Evolutionary conservation across 1,140 invertebrate species (phyloP).

Genomic region (Pseudomyrmex gracilis): DNA sequence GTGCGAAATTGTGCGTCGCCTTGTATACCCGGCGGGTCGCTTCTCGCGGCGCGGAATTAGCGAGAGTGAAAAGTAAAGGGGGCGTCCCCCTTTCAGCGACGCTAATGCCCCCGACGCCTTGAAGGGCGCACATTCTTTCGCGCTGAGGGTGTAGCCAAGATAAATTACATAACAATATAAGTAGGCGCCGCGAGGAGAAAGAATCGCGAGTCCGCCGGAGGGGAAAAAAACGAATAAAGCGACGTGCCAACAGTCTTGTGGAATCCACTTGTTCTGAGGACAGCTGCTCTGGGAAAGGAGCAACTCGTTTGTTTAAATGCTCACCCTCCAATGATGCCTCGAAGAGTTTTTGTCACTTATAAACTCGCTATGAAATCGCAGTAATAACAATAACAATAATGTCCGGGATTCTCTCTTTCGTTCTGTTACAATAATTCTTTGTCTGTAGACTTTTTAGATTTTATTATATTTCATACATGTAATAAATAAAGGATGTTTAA

Average conservation of each 20-base stretch:
- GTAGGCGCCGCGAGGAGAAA: constrained; percentile 75
- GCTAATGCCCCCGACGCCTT: constrained; percentile 76
- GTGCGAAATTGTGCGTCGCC: constrained; percentile 45
- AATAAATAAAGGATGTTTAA: background rate
- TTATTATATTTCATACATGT: background rate
- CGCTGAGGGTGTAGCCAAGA: constrained; percentile 77
- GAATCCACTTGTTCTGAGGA: constrained; percentile 59
- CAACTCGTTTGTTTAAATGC: constrained; percentile 61
- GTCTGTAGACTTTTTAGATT: background rate
- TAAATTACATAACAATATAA: constrained; percentile 85
- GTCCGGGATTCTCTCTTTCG: background rate
- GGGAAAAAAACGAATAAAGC: constrained; percentile 68
- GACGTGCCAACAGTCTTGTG: constrained; percentile 62
- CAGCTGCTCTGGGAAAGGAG: constrained; percentile 50
- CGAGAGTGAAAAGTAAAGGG: constrained; percentile 84
- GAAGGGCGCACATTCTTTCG: constrained; percentile 74
- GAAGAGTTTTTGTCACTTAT: background rate
- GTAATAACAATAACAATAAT: background rate
- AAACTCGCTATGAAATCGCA: constrained; percentile 1
- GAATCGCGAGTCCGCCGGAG: constrained; percentile 60
- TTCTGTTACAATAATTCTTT: background rate
- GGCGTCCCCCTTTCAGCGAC: constrained; percentile 65
- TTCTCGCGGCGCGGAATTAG: constrained; percentile 79
- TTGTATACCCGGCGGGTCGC: constrained; percentile 35
- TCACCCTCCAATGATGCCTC: background rate